phyloP scores from a whole-genome alignment of 2,888 invertebrate genomes.

The Synergus itoensis region DNA sequence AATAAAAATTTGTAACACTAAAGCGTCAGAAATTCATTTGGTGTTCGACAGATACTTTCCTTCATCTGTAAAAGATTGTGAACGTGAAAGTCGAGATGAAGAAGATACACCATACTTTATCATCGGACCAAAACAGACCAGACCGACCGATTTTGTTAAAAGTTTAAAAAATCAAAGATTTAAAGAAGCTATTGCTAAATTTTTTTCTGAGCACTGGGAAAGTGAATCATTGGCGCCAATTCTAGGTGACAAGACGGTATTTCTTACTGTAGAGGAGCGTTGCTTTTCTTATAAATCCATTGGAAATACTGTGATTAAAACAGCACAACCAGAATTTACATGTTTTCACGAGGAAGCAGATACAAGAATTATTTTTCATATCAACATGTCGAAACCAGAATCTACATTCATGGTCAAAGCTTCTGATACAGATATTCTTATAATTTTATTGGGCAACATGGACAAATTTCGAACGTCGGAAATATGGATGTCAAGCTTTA shows the following conservation, averaged over 20 bases:
- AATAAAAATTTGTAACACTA: too few species aligned
- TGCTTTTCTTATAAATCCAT: too few species aligned
- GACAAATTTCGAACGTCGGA: constrained; percentile 53
- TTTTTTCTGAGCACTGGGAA: constrained; percentile 64
- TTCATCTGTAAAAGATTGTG: constrained; percentile 52
- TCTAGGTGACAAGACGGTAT: too few species aligned
- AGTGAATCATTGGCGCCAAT: background rate
- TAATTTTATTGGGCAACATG: constrained; percentile 62
- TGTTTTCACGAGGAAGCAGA: background rate
- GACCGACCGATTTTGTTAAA: constrained; percentile 49
- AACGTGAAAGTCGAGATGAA: constrained; percentile 26
- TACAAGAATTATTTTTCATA: constrained; percentile 47
- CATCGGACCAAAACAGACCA: constrained; percentile 48
- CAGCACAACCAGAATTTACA: too few species aligned
- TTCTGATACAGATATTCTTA: constrained; percentile 59
- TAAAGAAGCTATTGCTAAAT: constrained; percentile 61
- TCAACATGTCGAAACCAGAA: constrained; percentile 46
- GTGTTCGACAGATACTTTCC: constrained; percentile 52
- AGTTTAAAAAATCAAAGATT: constrained; percentile 47
- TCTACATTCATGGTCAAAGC: constrained; percentile 61
- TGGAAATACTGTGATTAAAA: too few species aligned
- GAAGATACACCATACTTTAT: constrained; percentile 35
- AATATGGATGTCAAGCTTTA: background rate
- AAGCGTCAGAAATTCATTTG: background rate
- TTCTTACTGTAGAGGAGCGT: too few species aligned